Evolutionary conservation across 2,113 vertebrate species (phyloP).

Genomic region (Galemys pyrenaicus): DNA sequence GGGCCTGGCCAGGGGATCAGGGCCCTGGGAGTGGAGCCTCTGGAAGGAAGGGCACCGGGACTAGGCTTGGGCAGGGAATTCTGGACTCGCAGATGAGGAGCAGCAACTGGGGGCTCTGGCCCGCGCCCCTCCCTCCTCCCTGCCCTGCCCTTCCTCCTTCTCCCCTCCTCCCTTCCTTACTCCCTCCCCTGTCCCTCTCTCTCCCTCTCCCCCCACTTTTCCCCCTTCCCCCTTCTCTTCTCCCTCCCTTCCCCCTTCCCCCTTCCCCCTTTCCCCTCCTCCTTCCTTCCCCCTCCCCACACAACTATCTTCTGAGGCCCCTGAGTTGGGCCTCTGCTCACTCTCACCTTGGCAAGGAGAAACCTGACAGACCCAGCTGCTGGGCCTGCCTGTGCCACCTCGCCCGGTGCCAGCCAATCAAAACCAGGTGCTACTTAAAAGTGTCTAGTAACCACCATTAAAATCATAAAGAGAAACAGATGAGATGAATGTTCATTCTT

Average conservation of each 20-base stretch:
- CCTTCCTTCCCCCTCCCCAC: no score
- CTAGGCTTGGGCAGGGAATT: no score
- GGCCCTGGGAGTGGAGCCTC: not conserved
- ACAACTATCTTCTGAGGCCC: not conserved
- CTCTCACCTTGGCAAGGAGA: not conserved
- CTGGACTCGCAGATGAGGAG: not conserved
- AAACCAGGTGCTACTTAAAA: not conserved
- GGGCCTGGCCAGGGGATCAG: not conserved
- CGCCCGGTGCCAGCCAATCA: not conserved
- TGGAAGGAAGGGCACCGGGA: not conserved
- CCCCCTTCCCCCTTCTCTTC: not conserved
- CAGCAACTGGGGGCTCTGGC: fast-evolving
- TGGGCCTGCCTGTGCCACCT: fast-evolving
- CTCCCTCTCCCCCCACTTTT: fast-evolving
- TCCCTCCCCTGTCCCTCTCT: no score
- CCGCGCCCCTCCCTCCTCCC: not conserved
- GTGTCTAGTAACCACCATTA: not conserved
- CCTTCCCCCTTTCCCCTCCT: no score
- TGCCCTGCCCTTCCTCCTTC: no score
- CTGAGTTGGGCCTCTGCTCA: not conserved
- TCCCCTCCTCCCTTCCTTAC: fast-evolving
- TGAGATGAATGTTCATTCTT: no score
- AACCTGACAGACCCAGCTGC: not conserved
- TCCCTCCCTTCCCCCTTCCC: no score
- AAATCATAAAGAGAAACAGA: not conserved